These are phyloP conservation scores for Monodelphis domestica DNA, from an alignment of 2,797 vertebrate genomes.

Conservation along the genomic window DNA sequence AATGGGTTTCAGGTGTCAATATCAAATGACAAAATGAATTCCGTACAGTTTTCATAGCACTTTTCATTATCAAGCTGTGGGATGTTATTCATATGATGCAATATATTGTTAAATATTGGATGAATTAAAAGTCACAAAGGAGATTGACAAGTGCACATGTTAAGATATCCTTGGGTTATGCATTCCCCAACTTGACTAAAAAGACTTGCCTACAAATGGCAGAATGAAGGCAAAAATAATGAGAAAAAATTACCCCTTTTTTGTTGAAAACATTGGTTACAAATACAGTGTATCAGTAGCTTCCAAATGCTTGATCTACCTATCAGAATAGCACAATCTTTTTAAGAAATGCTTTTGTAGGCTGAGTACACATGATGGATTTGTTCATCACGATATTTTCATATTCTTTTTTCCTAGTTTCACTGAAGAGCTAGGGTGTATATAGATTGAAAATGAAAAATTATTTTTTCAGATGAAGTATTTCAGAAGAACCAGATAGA, in stretches of 20 bases:
- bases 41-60: not conserved
- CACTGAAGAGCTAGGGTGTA: constrained; percentile 7
- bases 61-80: not conserved
- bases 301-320: not conserved
- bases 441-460: constrained; percentile 39
- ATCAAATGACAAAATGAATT: not conserved
- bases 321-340: constrained; percentile 31
- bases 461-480: constrained; percentile 30
- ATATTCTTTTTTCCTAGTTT: constrained; percentile 38
- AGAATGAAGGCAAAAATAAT: constrained; percentile 19
- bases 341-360: constrained; percentile 44
- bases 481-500: constrained; percentile 46
- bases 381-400: constrained; percentile 35
- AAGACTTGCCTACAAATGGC: constrained; percentile 1
- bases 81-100: constrained; percentile 17
- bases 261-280: constrained; percentile 31
- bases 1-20: not conserved
- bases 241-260: constrained; percentile 16
- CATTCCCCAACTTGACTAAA: constrained; percentile 20
- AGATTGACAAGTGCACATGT: not conserved
- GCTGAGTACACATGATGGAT: constrained; percentile 23
- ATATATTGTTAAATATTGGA: not conserved
- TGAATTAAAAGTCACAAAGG: constrained; percentile 6
- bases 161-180: constrained; percentile 26
- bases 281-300: constrained; percentile 37